Evolutionary conservation across 2,888 invertebrate species (phyloP).

Genomic region (Odontomyia ornata): DNA sequence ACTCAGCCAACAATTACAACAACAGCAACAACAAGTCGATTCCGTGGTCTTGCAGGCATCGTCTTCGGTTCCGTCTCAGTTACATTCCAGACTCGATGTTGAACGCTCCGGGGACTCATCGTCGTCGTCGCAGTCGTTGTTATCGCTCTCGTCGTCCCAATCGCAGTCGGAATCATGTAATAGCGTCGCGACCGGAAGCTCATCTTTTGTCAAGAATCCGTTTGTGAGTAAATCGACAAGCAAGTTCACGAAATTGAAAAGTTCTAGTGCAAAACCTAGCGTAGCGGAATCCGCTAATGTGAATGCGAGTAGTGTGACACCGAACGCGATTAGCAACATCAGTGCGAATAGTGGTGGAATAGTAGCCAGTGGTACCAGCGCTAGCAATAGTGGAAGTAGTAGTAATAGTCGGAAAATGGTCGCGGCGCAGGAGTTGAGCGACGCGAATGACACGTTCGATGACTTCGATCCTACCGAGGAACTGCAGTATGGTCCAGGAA

Average conservation of each 20-base stretch:
- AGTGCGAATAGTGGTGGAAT: neutral
- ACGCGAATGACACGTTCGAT: slow-evolving; percentile 55
- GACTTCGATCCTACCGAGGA: slow-evolving; percentile 75
- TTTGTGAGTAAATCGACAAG: slow-evolving; percentile 42
- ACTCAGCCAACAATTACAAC: neutral
- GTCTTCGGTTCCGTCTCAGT: slow-evolving; percentile 55
- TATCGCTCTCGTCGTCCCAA: slow-evolving; percentile 40
- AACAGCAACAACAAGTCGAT: slow-evolving; percentile 26
- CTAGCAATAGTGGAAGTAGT: slow-evolving; percentile 47
- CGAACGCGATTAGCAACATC: slow-evolving; percentile 22
- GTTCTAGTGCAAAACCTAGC: neutral
- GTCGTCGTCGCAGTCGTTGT: slow-evolving; percentile 13
- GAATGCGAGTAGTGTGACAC: slow-evolving; percentile 24
- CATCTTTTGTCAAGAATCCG: slow-evolving; percentile 48
- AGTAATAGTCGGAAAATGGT: slow-evolving; percentile 65
- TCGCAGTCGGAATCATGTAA: slow-evolving; percentile 33
- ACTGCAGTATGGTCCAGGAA: slow-evolving; percentile 89
- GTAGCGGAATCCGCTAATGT: neutral
- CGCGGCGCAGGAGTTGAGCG: slow-evolving; percentile 64
- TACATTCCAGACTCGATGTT: slow-evolving; percentile 61
- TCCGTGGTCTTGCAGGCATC: slow-evolving; percentile 20
- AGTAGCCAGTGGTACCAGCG: neutral
- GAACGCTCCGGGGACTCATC: slow-evolving; percentile 50
- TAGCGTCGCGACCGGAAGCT: slow-evolving; percentile 19
- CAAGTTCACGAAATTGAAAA: slow-evolving; percentile 41